Conservation (phyloP, 2,888 invertebrate genomes). For the Apamea sordens region DNA sequence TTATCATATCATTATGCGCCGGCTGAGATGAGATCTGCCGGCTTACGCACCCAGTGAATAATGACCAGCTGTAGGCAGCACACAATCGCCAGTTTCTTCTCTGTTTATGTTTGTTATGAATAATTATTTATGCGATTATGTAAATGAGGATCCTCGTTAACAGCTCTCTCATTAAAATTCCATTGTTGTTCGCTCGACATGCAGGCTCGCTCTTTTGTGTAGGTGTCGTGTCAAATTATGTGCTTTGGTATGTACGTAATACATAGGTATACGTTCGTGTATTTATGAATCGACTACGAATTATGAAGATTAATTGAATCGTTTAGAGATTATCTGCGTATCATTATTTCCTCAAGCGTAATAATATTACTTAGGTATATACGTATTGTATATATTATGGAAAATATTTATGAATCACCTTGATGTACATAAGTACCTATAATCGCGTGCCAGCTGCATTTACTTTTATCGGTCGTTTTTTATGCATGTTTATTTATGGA, state of each 20-base stretch:
- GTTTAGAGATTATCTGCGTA: slow-evolving; percentile 13
- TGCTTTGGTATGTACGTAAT: slow-evolving; percentile 31
- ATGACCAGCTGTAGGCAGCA: slow-evolving; percentile 71
- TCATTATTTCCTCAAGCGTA: slow-evolving; percentile 10
- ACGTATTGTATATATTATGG: not conserved
- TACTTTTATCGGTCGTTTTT: slow-evolving; percentile 57
- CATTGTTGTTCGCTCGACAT: slow-evolving; percentile 82
- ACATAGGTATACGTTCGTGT: not conserved
- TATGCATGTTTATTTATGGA: slow-evolving; percentile 52
- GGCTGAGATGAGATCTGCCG: slow-evolving; percentile 72
- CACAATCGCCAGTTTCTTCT: slow-evolving; percentile 74
- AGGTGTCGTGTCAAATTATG: slow-evolving; percentile 77
- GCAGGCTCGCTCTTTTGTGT: slow-evolving; percentile 79
- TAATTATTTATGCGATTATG: slow-evolving; percentile 88
- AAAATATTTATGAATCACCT: slow-evolving; percentile 37
- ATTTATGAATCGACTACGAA: slow-evolving; percentile 31
- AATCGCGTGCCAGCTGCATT: slow-evolving; percentile 45
- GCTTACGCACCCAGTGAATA: slow-evolving; percentile 72
- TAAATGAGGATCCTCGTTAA: slow-evolving; percentile 84
- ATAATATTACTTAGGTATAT: not conserved
- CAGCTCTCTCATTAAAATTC: slow-evolving; percentile 87
- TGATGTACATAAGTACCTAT: slow-evolving; percentile 24
- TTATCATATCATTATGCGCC: slow-evolving; percentile 76
- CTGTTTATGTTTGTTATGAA: slow-evolving; percentile 84
- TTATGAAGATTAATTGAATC: slow-evolving; percentile 34